Conservation (phyloP, 2,113 vertebrate genomes). For the Conger conger region DNA sequence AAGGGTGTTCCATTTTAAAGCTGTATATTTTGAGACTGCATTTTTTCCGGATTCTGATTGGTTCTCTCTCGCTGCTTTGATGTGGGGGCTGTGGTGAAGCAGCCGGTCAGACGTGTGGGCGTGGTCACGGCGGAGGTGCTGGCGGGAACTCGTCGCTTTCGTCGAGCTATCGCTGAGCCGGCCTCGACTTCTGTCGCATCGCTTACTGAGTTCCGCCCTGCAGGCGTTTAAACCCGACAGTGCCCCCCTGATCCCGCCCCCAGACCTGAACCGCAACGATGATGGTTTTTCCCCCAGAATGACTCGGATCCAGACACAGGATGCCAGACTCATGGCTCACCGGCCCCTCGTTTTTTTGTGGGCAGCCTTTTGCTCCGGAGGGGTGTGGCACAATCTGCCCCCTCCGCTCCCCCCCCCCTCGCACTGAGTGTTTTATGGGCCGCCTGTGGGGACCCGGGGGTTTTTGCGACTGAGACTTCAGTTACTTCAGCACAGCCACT, state of each 20-base stretch:
- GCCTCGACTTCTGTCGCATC: neutral
- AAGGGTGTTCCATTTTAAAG: neutral
- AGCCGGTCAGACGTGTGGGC: conserved; percentile 61
- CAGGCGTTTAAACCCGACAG: neutral
- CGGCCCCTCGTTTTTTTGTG: neutral
- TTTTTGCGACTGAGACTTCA: conserved; percentile 33
- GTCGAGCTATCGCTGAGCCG: neutral
- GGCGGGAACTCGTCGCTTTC: neutral
- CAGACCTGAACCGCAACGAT: too few species aligned
- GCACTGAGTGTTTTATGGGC: conserved; percentile 69
- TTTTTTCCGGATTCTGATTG: conserved; percentile 57
- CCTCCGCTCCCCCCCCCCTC: conserved; percentile 61
- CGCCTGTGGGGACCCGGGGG: conserved; percentile 34
- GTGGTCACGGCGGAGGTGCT: neutral
- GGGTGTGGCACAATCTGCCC: conserved; percentile 55
- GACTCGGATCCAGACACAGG: neutral
- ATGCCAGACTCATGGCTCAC: neutral
- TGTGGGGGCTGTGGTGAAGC: conserved; percentile 65
- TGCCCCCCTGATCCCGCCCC: too few species aligned
- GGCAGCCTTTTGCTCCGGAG: neutral
- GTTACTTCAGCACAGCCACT: conserved; percentile 59
- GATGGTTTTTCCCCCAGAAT: neutral
- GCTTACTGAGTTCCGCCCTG: neutral
- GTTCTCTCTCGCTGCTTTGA: conserved; percentile 61
- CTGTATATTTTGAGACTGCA: conserved; percentile 41